Evolutionary conservation across 2,113 vertebrate species (phyloP), one percentile per base, ranked within the genome.

Genomic region (Petromus typicus): DNA sequence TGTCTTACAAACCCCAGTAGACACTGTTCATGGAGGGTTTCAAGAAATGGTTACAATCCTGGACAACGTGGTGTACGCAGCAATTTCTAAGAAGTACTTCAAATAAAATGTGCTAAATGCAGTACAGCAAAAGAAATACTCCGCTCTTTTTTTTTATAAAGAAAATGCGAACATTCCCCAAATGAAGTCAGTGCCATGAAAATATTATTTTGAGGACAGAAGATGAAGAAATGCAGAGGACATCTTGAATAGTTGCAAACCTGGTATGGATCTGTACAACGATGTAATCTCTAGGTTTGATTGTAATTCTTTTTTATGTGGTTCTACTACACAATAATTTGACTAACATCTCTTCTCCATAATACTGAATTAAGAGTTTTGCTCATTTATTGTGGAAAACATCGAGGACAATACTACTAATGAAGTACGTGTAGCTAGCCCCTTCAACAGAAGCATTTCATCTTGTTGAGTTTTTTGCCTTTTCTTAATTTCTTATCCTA

Each of bases 41-140:
- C 97, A 98, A 98, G 97, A 92, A 97, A 96, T 98, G 95, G 95
- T 98, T 98, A 98, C 97, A 98, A 98, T 98, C 98, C 98, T 97
- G 95, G 97, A 95, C 97, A 97, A 92, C 90, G 83, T 92, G 92
- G 93, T 93, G 40, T 80, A 57, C 5, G 17, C 20, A 97, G 96
- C 91, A 93, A 69, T 98, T 98, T 97, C 98, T 95, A 97, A 97
- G 97, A 97, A 97, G 90, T 96, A 97, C 94, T 98, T 98, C 97
- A 98, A 97, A 98, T 98, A 97, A 45, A 97, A 96, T 98, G 96
- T 98, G 97, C 94, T 98, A 97, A 98, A 98, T 93, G 95, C 96
- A 96, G 97, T 94, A 97, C 96, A 97, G 97, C 97, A 98, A 98
- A 98, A 95, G 90, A 97, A 97, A 97, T 96, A 91, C 79, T 94